These are phyloP conservation scores for Dasyornis broadbenti DNA, from an alignment of 2,113 vertebrate species.

Conservation along the genomic window DNA sequence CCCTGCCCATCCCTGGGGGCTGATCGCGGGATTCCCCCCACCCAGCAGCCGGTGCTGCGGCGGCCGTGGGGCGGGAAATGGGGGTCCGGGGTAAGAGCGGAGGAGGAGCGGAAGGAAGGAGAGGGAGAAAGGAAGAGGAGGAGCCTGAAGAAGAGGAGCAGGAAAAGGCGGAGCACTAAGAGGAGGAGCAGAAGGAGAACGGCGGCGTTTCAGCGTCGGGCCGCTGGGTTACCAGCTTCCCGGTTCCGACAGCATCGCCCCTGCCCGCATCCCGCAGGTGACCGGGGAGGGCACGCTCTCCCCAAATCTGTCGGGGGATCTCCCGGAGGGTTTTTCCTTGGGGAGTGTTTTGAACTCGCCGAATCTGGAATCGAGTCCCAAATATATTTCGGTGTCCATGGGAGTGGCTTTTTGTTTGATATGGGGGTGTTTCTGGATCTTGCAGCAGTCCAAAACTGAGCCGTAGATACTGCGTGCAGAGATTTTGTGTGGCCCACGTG, in stretches of 20 bases:
- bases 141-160: background rate
- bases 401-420: background rate
- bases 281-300: background rate
- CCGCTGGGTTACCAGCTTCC: too few species aligned
- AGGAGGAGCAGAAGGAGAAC: too few species aligned
- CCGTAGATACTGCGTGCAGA: background rate
- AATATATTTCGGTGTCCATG: background rate
- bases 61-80: background rate
- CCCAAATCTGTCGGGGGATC: background rate
- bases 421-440: background rate
- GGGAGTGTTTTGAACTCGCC: too few species aligned
- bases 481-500: background rate
- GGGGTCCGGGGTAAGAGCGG: background rate
- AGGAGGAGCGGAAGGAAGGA: background rate
- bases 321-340: too few species aligned
- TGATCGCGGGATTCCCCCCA: background rate
- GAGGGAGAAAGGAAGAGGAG: background rate
- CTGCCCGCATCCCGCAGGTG: background rate
- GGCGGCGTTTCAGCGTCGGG: background rate
- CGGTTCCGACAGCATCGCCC: background rate
- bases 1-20: background rate
- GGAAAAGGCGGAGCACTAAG: background rate
- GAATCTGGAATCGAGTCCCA: background rate
- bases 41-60: background rate
- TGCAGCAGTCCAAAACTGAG: background rate